A percentile compares a stretch with the other conserved stretches of the same genome.
phyloP scores from a whole-genome alignment of 2,797 vertebrate species.

The Melanotaenia maccullochi region DNA sequence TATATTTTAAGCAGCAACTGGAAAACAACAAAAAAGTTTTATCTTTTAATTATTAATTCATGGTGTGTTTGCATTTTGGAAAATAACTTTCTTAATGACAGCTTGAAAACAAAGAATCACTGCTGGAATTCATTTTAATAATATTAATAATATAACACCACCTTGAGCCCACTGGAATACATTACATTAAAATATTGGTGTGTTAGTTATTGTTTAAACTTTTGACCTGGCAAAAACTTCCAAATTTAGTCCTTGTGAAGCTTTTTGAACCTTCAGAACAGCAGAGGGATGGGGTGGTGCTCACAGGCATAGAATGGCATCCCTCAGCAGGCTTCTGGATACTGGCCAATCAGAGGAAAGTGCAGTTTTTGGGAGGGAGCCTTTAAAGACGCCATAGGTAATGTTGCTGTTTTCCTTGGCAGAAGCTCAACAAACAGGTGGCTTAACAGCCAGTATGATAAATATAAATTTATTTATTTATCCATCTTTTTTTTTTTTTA shows the following conservation, averaged over 20 bases:
- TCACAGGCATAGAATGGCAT: not conserved
- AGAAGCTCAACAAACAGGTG: not conserved
- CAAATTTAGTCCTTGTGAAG: not conserved
- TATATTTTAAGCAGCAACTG: constrained; percentile 28
- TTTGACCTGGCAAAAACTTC: not conserved
- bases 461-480: not conserved
- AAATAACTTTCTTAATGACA: constrained; percentile 34
- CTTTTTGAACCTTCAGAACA: not conserved
- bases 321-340: not conserved
- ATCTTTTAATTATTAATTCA: constrained; percentile 21
- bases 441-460: not conserved
- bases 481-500: not conserved
- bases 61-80: constrained; percentile 9
- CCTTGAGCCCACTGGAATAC: not conserved
- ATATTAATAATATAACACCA: not conserved
- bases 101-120: not conserved
- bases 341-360: not conserved
- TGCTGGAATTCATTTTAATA: too few relatives aligned
- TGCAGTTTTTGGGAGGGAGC: not conserved
- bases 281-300: not conserved
- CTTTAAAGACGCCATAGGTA: not conserved
- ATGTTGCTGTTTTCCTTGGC: not conserved
- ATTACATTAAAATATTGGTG: not conserved
- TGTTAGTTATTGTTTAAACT: not conserved
- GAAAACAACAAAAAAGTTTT: constrained; percentile 16